Evolutionary conservation across 2,888 invertebrate genomes (phyloP), one percentile per base, ranked within the genome.

Genomic region (Apoderus coryli): DNA sequence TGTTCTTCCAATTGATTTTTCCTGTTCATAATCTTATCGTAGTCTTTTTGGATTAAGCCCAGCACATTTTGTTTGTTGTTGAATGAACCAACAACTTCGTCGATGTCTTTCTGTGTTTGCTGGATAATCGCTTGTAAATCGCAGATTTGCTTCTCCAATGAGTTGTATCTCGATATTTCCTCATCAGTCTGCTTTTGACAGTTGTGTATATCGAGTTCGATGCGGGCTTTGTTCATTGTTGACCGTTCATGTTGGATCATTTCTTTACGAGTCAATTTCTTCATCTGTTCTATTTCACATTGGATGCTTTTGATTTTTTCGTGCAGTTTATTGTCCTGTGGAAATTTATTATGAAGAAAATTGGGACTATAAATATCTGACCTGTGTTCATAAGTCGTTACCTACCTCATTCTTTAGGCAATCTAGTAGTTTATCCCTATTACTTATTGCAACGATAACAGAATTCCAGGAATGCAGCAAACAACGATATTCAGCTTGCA

Each of bases 381-480:
- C n/a, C n/a, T n/a, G n/a, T n/a, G n/a, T n/a, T n/a, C n/a, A n/a
- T n/a, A n/a, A n/a, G n/a, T n/a, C n/a, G n/a, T n/a, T n/a, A n/a
- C 26, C 22, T 39, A 37, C 39, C 29, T 39, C 39, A 3, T 26
- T 25, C 26, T 27, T 63, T 1, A 76, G 63, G 28, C 71, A 67
- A 37, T 69, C 66, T 34, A 69, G 65, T 2, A 73, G 66, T 43
- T 67, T 70, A 49, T 82, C 80, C 12, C 79, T 56, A 34, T 75
- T 70, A 12, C 67, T 63, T 36, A 82, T 76, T 33, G 73, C 73
- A 7, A 72, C 61, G 3, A 84, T 64, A 22, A 81, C 76, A 9
- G 75, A 70, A 48, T 76, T 74, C 82, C 82, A 84, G 4, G 77
- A 65, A 44, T 71, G 70, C 38, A 76, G 64, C 10, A 82, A 58